phyloP scores from a whole-genome alignment of 2,888 invertebrate species.

The Zygothrica quintamaculata region DNA sequence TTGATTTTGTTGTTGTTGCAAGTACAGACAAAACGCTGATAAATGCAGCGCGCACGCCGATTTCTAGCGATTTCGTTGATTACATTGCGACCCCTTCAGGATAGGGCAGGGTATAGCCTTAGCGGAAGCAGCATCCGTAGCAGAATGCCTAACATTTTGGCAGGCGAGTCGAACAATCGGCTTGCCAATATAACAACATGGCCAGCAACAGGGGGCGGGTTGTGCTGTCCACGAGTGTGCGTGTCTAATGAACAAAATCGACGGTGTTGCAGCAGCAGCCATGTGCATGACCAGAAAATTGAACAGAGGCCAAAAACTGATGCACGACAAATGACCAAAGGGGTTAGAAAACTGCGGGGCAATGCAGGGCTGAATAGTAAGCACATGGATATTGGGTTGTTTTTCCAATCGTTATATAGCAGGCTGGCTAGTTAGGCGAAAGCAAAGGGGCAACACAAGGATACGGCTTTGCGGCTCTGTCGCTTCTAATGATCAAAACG shows the following conservation, averaged over 20 bases:
- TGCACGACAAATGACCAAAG: conserved; percentile 70
- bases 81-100: conserved; percentile 58
- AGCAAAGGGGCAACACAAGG: conserved; percentile 2
- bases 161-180: conserved; percentile 48
- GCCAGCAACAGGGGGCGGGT: conserved; percentile 8
- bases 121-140: conserved; percentile 4
- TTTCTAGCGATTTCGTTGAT: conserved; percentile 73
- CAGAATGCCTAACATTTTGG: conserved; percentile 25
- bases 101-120: conserved; percentile 5
- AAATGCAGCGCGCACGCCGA: conserved; percentile 54
- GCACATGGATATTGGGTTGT: neutral
- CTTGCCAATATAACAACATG: conserved; percentile 9
- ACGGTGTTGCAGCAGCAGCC: conserved; percentile 61
- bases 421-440: neutral
- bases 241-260: conserved; percentile 79
- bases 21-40: conserved; percentile 55
- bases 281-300: conserved; percentile 80
- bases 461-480: conserved; percentile 61
- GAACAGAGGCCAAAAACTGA: conserved; percentile 71
- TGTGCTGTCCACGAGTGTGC: conserved; percentile 57
- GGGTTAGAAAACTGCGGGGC: neutral
- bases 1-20: conserved; percentile 23
- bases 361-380: neutral
- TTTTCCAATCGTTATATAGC: neutral
- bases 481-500: conserved; percentile 71